Evolutionary conservation across 2,888 invertebrate genomes (phyloP).

Genomic region (Meta bourneti): DNA sequence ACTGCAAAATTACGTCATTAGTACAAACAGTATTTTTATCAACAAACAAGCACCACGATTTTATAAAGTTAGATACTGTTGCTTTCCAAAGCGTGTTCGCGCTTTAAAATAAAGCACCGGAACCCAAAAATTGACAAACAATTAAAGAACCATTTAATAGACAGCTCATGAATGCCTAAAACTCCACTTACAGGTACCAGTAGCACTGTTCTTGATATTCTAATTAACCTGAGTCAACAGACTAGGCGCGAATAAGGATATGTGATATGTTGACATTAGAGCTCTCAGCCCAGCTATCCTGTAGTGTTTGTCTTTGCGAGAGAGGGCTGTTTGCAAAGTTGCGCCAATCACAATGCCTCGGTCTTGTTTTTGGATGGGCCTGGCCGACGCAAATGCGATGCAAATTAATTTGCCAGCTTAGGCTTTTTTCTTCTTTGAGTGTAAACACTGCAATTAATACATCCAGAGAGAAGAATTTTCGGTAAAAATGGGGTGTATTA

Average conservation of each 20-base stretch:
- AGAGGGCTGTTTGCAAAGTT: constrained; percentile 27
- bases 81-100: background rate
- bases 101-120: background rate
- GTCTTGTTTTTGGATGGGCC: background rate
- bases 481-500: background rate
- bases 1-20: no score
- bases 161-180: background rate
- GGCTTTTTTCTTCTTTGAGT: background rate
- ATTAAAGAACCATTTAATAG: background rate
- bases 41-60: no score
- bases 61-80: background rate
- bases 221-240: constrained; percentile 49
- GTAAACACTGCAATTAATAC: background rate
- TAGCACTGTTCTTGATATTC: background rate
- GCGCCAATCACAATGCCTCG: constrained; percentile 16
- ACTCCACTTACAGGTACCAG: background rate
- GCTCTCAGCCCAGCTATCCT: background rate
- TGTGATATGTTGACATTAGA: constrained; percentile 42
- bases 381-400: background rate
- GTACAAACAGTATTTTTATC: no score
- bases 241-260: constrained; percentile 1
- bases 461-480: background rate
- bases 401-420: background rate
- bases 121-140: background rate
- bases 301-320: constrained; percentile 16